Evolutionary conservation across 2,888 invertebrate species (phyloP), one percentile per base, ranked within the genome.

Genomic region (Spisula solida): DNA sequence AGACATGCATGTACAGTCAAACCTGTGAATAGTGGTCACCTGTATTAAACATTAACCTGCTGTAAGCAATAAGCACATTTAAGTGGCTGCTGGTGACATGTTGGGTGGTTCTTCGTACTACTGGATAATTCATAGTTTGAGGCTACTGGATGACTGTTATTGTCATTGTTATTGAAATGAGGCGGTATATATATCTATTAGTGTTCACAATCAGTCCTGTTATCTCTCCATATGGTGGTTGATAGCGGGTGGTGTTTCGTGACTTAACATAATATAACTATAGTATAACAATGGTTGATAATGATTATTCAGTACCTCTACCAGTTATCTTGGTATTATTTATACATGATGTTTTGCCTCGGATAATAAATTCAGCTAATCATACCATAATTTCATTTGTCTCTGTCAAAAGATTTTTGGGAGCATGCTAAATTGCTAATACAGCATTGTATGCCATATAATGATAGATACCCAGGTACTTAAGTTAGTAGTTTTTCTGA

Each of bases 351-450:
- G 10, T 75, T 25, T 66, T 66, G 60, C n/a, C 60, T 8, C 60
- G 8, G 60, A 66, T 25, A 66, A 66, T 66, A 66, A 25, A 25
- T 66, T 25, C 25, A 66, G n/a, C 20, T 60, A 25, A 12, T 25
- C 60, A n/a, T 66, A 25, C 60, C 25, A 66, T 66, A 66, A 66
- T 66, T 66, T 66, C 25, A 25, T 66, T 66, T n/a, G 60, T 66
- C 60, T 25, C n/a, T 66, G n/a, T 66, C 25, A n/a, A 66, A 66
- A 25, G 60, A 12, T 12, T 66, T 66, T 25, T 20, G n/a, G 60
- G 20, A 25, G 25, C 60, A 10, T 41, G 41, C 41, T 41, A 41
- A 41, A 41, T 41, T 41, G 41, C n/a, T 66, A 25, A n/a, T 25
- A 66, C 60, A 66, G n/a, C 25, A 25, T 25, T 66, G 60, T 66